Percentiles rank a stretch among this genome's conserved stretches.
These are phyloP conservation scores for Hemiprocne comata DNA, from an alignment of 2,113 vertebrate genomes.

Conservation along the genomic window DNA sequence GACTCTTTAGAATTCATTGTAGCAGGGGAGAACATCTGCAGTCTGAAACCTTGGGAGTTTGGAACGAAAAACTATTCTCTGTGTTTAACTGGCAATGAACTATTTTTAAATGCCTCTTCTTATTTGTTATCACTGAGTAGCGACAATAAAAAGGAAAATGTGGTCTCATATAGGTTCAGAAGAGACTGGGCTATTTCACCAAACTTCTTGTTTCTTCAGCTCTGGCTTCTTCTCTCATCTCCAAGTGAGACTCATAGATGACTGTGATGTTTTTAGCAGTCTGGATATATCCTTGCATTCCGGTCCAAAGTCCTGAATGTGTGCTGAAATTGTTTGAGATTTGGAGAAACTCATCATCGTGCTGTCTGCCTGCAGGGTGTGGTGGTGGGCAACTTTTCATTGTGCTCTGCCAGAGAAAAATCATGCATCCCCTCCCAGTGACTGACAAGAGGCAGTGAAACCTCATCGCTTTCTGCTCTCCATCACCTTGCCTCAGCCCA, in stretches of 20 bases:
- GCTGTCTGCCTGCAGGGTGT: constrained; percentile 8
- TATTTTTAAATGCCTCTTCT: neutral
- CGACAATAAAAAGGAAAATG: neutral
- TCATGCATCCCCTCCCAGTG: neutral
- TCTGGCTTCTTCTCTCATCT: neutral
- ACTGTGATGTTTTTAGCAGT: neutral
- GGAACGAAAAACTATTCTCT: neutral
- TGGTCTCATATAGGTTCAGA: neutral
- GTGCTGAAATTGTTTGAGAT: neutral
- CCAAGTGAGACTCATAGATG: neutral
- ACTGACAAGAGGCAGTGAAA: constrained; percentile 8
- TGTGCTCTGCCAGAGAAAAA: neutral
- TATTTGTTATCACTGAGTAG: neutral
- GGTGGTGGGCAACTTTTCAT: neutral
- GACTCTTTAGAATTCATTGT: constrained; percentile 36
- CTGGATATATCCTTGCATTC: neutral
- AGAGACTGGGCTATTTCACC: neutral
- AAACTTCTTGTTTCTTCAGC: neutral
- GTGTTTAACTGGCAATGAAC: neutral
- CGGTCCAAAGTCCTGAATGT: neutral
- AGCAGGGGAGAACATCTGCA: constrained; percentile 43
- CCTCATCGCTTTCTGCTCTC: neutral
- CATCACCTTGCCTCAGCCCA: neutral
- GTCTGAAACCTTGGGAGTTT: neutral
- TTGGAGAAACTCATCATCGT: neutral